Evolutionary conservation across 30 jellyfish, hydroid and myxozoan genomes (phyloP), one percentile per base, ranked within the genome.

Genomic region (Nemopilema nomurai): DNA sequence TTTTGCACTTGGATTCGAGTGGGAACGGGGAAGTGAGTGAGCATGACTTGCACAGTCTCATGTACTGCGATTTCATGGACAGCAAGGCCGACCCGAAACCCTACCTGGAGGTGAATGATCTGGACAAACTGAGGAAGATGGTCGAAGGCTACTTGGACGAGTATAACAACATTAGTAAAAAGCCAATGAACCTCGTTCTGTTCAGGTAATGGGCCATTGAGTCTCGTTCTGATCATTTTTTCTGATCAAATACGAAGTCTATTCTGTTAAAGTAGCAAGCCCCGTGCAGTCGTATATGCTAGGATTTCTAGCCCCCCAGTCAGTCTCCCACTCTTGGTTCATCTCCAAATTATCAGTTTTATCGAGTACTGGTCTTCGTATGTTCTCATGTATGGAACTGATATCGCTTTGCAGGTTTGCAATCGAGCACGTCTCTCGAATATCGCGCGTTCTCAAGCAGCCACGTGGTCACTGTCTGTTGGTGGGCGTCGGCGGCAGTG

Each of bases 401-500:
- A 18, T 51, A 4, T 52, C 9, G 6, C 27, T 23, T 53, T 49
- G 0, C 75, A 95, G 99, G 65, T 95, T 95, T 90, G 99, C 99
- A 28, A 95, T 95, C 82, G 97, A 95, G 95, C 99, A 95, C 64
- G 99, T 95, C 25, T 87, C 97, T 0, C 89, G 97, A n/a, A 95
- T 95, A 57, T 87, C 99, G 13, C 96, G 99, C 25, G 97, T 95
- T 64, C 81, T 95, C 26, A 95, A 95, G 81, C 99, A 95, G 65
- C 99, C 99, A 20, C 89, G 99, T 49, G 99, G 99, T n/a, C 99
- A 95, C 79, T 95, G 99, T 71, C 89, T 95, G 71, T 90, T 95
- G 80, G 99, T 95, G 50, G 99, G 99, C 22, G 97, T 95, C 74
- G 99, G 99, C 31, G 99, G 99, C 21, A 95, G 99, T 86, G 99